A percentile compares a stretch with the other conserved stretches of the same genome.
Evolutionary conservation across 2,888 invertebrate species (phyloP).

Genomic region (Glaucopsyche alexis): DNA sequence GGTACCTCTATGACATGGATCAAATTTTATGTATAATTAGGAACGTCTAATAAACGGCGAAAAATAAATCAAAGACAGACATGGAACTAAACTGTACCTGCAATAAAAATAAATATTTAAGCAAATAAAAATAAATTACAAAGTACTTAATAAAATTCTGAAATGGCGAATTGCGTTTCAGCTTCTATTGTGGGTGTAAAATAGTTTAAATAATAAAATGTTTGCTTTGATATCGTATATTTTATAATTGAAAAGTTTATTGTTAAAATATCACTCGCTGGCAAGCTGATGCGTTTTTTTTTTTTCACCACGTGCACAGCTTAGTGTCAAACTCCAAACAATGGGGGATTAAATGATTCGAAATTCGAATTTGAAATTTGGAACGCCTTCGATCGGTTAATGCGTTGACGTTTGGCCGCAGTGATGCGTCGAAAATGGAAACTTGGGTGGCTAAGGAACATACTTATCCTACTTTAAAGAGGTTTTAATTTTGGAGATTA

Average conservation of each 20-base stretch:
- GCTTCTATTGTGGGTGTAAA: neutral
- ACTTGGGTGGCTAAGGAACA: neutral
- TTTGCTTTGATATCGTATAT: neutral
- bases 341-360: slow-evolving; percentile 57
- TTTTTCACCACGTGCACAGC: slow-evolving; percentile 22
- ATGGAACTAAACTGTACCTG: too few species aligned
- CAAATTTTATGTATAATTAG: too few species aligned
- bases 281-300: slow-evolving; percentile 18
- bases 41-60: too few species aligned
- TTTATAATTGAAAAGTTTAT: slow-evolving; percentile 17
- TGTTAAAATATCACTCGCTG: slow-evolving; percentile 8
- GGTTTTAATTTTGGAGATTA: slow-evolving; percentile 17
- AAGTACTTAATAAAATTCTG: too few species aligned
- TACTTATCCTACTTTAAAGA: neutral
- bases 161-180: neutral
- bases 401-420: slow-evolving; percentile 21
- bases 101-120: too few species aligned
- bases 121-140: too few species aligned
- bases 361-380: slow-evolving; percentile 69
- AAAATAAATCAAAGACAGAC: too few species aligned
- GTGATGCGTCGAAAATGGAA: slow-evolving; percentile 6
- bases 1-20: too few species aligned
- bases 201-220: neutral
- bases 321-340: slow-evolving; percentile 48
- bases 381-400: slow-evolving; percentile 47